Conservation (phyloP, 2,113 vertebrate genomes). For the Gorilla gorilla region DNA sequence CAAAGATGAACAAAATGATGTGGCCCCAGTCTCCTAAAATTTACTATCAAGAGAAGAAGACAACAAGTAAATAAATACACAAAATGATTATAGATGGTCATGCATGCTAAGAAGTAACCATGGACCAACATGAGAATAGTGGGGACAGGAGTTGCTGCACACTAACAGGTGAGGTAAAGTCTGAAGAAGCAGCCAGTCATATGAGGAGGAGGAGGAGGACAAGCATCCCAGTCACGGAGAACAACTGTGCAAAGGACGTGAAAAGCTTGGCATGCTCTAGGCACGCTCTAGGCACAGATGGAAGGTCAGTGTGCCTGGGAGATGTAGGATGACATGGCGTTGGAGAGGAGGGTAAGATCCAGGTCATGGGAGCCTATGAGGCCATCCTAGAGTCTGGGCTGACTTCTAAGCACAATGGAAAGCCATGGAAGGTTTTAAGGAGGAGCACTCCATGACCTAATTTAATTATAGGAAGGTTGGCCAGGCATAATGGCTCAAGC, state of each 20-base stretch:
- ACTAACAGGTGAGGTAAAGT: not conserved
- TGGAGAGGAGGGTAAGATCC: not conserved
- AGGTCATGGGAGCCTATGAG: not conserved
- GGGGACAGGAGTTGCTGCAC: not conserved
- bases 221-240: not conserved
- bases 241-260: not conserved
- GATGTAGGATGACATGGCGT: not conserved
- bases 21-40: not conserved
- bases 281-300: not conserved
- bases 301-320: not conserved
- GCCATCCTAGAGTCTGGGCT: not conserved
- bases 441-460: no score
- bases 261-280: not conserved
- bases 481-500: no score
- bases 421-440: not conserved
- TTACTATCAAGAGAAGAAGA: not conserved
- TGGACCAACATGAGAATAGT: not conserved
- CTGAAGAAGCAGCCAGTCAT: not conserved
- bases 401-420: not conserved
- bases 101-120: not conserved
- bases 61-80: not conserved
- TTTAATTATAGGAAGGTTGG: not conserved
- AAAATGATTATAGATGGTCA: not conserved
- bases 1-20: not conserved
- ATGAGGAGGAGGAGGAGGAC: not conserved